Evolutionary conservation across 1,140 invertebrate genomes (phyloP), one percentile per base, ranked within the genome.

Genomic region (Campodea augens): DNA sequence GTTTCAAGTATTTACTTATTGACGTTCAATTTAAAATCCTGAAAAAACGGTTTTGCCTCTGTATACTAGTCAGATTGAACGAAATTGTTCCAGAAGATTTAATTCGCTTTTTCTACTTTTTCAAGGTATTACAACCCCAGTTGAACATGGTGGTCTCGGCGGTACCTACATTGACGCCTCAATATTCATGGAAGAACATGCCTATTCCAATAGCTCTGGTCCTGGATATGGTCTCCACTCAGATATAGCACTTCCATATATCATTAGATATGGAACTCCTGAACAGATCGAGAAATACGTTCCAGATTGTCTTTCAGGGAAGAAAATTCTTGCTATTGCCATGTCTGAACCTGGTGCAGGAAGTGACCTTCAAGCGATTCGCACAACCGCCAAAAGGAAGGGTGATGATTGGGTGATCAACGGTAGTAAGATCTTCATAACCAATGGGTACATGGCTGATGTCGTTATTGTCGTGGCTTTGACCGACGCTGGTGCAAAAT

Each of bases 201-300:
- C 55, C 38, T 68, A 68, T 55, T 54, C 52, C 2, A 62, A 65
- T 49, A 64, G 58, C 44, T 54, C 60, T 15, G 64, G 64, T 7
- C 64, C 64, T 24, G 65, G 65, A 0, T 66, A 66, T 52, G 46
- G 54, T n/a, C 55, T 68, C 19, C 66, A 68, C 47, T 68, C 66
- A 4, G 59, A 67, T 46, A 68, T 69, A 47, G 58, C 67, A 0
- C 66, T 68, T 62, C 66, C 67, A 2, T 69, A 69, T 51, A 62
- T 69, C 27, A 50, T 55, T 4, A 55, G 65, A 43, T 67, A 65
- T 52, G 67, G 66, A 18, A 61, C 59, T 21, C 51, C 54, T 36
- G 66, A 68, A 45, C 66, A 68, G 52, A 60, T 59, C 5, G 57
- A 66, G 43, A 61, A 61, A 43, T 66, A 61, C 43, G 58, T 69